These are phyloP conservation scores for Labroides dimidiatus DNA, from an alignment of 2,797 vertebrate species.

Conservation along the genomic window DNA sequence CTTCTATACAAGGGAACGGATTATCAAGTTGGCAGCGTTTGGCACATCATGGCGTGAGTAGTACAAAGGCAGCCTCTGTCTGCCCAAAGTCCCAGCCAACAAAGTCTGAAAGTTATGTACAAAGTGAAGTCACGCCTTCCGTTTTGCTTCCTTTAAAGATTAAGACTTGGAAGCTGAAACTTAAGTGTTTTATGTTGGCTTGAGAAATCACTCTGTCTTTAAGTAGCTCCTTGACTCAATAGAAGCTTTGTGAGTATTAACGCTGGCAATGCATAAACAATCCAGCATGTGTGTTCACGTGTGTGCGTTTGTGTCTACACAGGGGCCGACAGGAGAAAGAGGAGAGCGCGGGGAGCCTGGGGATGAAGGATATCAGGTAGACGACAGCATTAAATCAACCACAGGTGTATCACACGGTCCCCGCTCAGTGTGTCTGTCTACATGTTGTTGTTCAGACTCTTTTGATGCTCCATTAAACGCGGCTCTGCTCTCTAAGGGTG, in stretches of 20 bases:
- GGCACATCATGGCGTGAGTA: slow-evolving; percentile 18
- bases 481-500: slow-evolving; percentile 23
- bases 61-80: slow-evolving; percentile 42
- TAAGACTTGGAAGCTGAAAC: slow-evolving; percentile 10
- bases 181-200: slow-evolving; percentile 5
- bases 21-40: slow-evolving; percentile 44
- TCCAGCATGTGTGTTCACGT: slow-evolving; percentile 41
- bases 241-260: slow-evolving; percentile 34
- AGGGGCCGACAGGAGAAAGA: slow-evolving; percentile 89
- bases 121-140: slow-evolving; percentile 27
- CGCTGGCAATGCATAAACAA: slow-evolving; percentile 13
- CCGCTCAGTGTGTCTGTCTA: background rate
- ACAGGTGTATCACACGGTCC: slow-evolving; percentile 16
- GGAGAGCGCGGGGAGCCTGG: slow-evolving; percentile 94
- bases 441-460: slow-evolving; percentile 23
- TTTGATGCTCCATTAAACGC: slow-evolving; percentile 11
- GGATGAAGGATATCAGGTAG: slow-evolving; percentile 93
- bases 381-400: slow-evolving; percentile 24
- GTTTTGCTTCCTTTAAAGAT: slow-evolving; percentile 27
- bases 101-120: slow-evolving; percentile 13
- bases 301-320: slow-evolving; percentile 71
- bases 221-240: slow-evolving; percentile 21
- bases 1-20: slow-evolving; percentile 11
- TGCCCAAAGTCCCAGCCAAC: background rate
- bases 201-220: slow-evolving; percentile 16